Conservation (phyloP, 2,888 invertebrate genomes). For the Chaetogeoica ovagalla region DNA sequence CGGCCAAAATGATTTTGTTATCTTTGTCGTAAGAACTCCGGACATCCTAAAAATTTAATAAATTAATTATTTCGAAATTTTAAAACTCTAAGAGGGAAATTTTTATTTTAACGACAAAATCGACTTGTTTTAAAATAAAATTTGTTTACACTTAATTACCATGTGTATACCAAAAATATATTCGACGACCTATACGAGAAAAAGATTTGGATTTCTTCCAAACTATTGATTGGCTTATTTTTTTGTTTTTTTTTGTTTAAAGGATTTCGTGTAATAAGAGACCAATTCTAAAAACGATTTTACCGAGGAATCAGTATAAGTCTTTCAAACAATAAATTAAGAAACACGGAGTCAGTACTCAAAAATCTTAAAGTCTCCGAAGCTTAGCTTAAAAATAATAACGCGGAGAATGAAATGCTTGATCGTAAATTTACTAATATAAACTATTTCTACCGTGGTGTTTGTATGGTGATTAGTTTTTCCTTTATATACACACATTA, state of each 20-base stretch:
- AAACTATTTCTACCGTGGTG: too few relatives aligned
- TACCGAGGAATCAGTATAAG: background rate
- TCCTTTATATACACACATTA: background rate
- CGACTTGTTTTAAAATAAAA: too few relatives aligned
- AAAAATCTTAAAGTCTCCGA: too few relatives aligned
- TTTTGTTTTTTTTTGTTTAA: background rate
- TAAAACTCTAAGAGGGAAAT: background rate
- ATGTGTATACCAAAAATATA: too few relatives aligned
- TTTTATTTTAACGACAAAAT: too few relatives aligned
- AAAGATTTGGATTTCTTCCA: background rate
- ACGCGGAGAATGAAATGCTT: too few relatives aligned
- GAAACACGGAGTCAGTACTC: too few relatives aligned
- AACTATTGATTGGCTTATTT: background rate
- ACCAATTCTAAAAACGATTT: background rate
- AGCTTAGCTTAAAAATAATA: too few relatives aligned
- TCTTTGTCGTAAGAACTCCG: slow-evolving; percentile 43
- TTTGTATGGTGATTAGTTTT: too few relatives aligned
- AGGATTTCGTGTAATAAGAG: background rate
- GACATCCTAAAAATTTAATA: slow-evolving; percentile 26
- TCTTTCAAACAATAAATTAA: background rate
- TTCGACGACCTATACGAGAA: too few relatives aligned
- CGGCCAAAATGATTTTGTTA: slow-evolving; percentile 25
- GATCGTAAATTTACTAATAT: too few relatives aligned
- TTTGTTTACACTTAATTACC: too few relatives aligned
- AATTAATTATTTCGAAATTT: background rate